Conservation (phyloP, 2,113 vertebrate species). For the Oophaga pumilio region DNA sequence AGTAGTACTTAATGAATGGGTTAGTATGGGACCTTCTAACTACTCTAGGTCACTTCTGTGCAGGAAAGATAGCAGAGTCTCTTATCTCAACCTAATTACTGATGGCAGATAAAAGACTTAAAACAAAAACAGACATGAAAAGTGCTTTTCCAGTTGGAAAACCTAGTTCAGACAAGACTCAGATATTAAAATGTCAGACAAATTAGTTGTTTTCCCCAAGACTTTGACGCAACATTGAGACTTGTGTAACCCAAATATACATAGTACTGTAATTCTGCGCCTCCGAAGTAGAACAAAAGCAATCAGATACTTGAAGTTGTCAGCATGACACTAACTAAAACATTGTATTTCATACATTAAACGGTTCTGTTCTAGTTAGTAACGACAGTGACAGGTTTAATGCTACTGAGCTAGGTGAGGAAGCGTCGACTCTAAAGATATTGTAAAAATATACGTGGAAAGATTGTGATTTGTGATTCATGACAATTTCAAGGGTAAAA, state of each 20-base stretch:
- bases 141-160: not conserved
- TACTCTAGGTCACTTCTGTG: slow-evolving; percentile 2
- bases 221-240: slow-evolving; percentile 17
- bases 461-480: not conserved
- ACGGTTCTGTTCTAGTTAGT: slow-evolving; percentile 25
- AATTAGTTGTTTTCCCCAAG: not conserved
- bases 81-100: slow-evolving; percentile 37
- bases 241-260: not conserved
- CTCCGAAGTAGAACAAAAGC: not conserved
- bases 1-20: not conserved
- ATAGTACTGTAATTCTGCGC: not conserved
- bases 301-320: slow-evolving; percentile 18
- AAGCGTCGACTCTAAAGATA: not conserved
- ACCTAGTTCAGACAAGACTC: not conserved
- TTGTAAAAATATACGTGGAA: not conserved
- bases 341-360: slow-evolving; percentile 5
- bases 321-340: slow-evolving; percentile 19
- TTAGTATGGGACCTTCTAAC: not conserved
- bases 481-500: not conserved
- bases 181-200: not conserved
- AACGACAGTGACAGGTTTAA: slow-evolving; percentile 37
- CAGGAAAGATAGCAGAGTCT: not conserved
- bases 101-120: slow-evolving; percentile 43
- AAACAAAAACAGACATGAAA: not conserved
- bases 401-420: slow-evolving; percentile 21